These are phyloP conservation scores for Ifrita kowaldi DNA, from an alignment of 2,113 vertebrate genomes.

Conservation along the genomic window DNA sequence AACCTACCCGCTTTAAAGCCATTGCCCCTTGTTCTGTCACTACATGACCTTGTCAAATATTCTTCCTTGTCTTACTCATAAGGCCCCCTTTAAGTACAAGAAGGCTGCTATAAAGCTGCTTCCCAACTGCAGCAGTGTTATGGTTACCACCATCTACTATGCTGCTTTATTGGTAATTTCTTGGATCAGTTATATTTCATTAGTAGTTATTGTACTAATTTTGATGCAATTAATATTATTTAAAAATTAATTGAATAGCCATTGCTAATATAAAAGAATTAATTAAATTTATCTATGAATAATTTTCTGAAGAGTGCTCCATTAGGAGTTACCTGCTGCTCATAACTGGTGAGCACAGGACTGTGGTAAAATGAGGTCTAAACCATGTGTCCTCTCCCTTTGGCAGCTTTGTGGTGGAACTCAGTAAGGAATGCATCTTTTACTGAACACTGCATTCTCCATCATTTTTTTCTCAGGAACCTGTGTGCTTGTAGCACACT, in stretches of 20 bases:
- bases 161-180: background rate
- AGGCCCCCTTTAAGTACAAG: background rate
- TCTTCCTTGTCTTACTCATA: background rate
- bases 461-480: background rate
- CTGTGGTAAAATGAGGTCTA: background rate
- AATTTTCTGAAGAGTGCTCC: background rate
- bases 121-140: background rate
- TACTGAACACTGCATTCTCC: fast-evolving
- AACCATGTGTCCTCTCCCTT: background rate
- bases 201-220: background rate
- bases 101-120: background rate
- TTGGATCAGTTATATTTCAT: background rate
- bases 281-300: background rate
- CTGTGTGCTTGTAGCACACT: background rate
- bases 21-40: background rate
- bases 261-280: background rate
- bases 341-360: background rate
- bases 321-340: background rate
- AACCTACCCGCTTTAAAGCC: background rate
- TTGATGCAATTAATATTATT: background rate
- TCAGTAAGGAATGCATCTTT: background rate
- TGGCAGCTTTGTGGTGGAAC: background rate
- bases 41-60: background rate
- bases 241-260: background rate
- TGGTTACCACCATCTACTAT: background rate